Conservation (phyloP, 2,888 invertebrate species). For the Chrysolina americana region DNA sequence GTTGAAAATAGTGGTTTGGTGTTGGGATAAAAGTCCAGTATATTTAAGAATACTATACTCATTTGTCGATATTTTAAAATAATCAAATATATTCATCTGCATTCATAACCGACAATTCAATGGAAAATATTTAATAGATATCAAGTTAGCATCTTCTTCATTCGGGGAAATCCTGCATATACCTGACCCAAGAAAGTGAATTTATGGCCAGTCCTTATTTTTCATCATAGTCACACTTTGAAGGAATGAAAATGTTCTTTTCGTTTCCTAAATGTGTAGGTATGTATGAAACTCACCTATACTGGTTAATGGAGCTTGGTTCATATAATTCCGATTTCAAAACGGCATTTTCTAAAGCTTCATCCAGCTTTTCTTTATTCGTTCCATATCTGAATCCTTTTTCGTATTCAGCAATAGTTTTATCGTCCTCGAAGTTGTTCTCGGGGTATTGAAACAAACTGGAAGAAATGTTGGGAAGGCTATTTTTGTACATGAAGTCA, state of each 20-base stretch:
- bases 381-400: slow-evolving; percentile 67
- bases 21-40: no score
- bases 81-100: no score
- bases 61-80: no score
- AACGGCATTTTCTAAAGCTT: slow-evolving; percentile 74
- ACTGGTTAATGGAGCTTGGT: slow-evolving; percentile 72
- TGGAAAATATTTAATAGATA: no score
- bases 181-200: no score
- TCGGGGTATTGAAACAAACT: slow-evolving; percentile 61
- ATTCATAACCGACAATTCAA: no score
- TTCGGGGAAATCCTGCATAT: no score
- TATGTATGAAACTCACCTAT: slow-evolving; percentile 55
- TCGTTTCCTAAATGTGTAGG: no score
- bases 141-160: no score
- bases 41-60: no score
- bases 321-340: slow-evolving; percentile 77
- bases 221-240: background rate
- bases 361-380: slow-evolving; percentile 66
- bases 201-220: background rate
- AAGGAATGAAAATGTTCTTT: no score
- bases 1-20: no score
- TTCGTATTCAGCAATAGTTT: slow-evolving; percentile 66
- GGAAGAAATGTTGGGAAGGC: slow-evolving; percentile 58
- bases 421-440: slow-evolving; percentile 64
- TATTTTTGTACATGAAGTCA: slow-evolving; percentile 47